Evolutionary conservation across 2,113 vertebrate genomes (phyloP), one percentile per base, ranked within the genome.

Genomic region (Cavia aperea): DNA sequence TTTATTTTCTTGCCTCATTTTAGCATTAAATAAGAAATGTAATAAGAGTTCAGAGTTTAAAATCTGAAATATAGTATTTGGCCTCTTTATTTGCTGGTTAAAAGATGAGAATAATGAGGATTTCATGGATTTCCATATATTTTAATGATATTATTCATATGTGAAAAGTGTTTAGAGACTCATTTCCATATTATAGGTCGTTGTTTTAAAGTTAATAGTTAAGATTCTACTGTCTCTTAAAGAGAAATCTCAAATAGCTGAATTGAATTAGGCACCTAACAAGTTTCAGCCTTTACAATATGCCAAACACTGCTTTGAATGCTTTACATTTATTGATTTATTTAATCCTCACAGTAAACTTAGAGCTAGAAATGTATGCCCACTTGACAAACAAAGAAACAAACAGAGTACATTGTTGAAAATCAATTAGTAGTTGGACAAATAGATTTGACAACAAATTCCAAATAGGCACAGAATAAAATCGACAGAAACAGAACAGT

Each of bases 11-110:
- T 93, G 83, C 75, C 66, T 60, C 51, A 85, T 89, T 63, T 92
- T 86, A 91, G 7, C 84, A 93, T 92, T 96, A 91, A 96, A 90
- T 95, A 96, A 94, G 88, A 89, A 89, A 89, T 86, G 21, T 46
- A 86, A 66, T 19, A 86, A 88, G 62, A 75, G 51, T 86, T 79
- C 19, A 83, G 56, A 92, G 63, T 86, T 90, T 90, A 85, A 94
- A 92, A 65, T 95, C 18, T 68, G 46, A 94, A 96, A 75, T 33
- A 68, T 63, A 63, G n/a, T 77, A 62, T 91, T 92, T 95, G 39
- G 43, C 7, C 13, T 90, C 49, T 86, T 92, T 84, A 75, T 36
- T 84, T 79, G 56, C 62, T 84, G 84, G 39, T 81, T 86, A 68
- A 51, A 70, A 94, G 43, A 92, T 70, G 46, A 78, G 89, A 96